Conservation (phyloP, 92 coral and sea anemone genomes). For the Ricordea florida region DNA sequence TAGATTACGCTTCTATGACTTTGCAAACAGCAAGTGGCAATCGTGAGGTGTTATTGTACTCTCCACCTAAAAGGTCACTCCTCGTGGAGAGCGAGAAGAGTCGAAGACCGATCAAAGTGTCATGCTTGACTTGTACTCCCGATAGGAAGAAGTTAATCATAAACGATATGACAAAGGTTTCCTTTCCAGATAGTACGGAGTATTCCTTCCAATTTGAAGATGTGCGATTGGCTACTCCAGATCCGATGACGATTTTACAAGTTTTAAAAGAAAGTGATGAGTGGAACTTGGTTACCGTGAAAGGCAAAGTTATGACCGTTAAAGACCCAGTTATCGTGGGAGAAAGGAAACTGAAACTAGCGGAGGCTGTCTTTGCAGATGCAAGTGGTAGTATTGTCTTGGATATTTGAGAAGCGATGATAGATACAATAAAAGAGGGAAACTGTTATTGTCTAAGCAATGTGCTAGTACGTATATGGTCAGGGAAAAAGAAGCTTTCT, state of each 20-base stretch:
- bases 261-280: slow-evolving; percentile 27
- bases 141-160: slow-evolving; percentile 54
- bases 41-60: too few relatives aligned
- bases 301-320: slow-evolving; percentile 44
- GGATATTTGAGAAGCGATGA: slow-evolving; percentile 48
- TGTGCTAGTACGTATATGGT: too few relatives aligned
- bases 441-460: too few relatives aligned
- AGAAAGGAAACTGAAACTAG: slow-evolving; percentile 9
- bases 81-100: slow-evolving; percentile 35
- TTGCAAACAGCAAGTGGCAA: too few relatives aligned
- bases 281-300: slow-evolving; percentile 55
- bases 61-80: slow-evolving; percentile 50
- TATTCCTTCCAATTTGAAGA: slow-evolving; percentile 56
- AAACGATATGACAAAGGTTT: slow-evolving; percentile 61
- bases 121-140: slow-evolving; percentile 32
- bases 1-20: too few relatives aligned
- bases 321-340: slow-evolving; percentile 39
- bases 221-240: not conserved
- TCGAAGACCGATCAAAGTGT: slow-evolving; percentile 52
- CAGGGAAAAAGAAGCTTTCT: too few relatives aligned
- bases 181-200: slow-evolving; percentile 47
- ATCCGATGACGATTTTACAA: slow-evolving; percentile 27
- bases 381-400: slow-evolving; percentile 23
- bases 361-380: slow-evolving; percentile 36
- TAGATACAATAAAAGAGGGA: slow-evolving; percentile 19